These are phyloP conservation scores for Apostichopus parvimensis DNA, from an alignment of 35 echinoderm and acorn worm species.

Conservation along the genomic window DNA sequence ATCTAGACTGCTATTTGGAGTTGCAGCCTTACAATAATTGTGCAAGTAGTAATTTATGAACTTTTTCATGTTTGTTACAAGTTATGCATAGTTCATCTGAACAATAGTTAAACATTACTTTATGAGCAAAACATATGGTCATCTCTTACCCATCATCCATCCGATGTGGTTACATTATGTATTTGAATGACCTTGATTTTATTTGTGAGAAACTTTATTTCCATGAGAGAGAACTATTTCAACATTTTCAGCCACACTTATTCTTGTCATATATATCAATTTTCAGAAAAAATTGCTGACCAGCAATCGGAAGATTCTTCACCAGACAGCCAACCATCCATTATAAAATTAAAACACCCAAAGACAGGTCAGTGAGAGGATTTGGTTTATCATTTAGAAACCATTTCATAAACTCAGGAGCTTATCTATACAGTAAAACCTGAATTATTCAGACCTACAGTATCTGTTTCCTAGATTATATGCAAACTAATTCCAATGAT, in stretches of 20 bases:
- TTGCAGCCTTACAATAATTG: too few relatives aligned
- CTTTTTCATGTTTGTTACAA: too few relatives aligned
- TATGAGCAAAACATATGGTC: not conserved
- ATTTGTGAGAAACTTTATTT: too few relatives aligned
- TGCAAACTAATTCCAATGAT: too few relatives aligned
- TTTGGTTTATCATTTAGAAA: not conserved
- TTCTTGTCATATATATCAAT: not conserved
- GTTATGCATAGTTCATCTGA: too few relatives aligned
- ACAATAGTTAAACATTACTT: not conserved
- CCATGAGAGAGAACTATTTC: too few relatives aligned
- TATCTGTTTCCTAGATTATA: too few relatives aligned
- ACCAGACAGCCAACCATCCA: slow-evolving; percentile 1
- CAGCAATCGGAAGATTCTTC: not conserved
- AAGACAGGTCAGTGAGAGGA: slow-evolving; percentile 6
- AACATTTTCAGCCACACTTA: not conserved
- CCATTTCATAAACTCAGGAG: too few relatives aligned
- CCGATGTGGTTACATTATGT: not conserved
- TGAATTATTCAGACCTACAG: too few relatives aligned
- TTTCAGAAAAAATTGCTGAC: not conserved
- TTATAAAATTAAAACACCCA: slow-evolving; percentile 17
- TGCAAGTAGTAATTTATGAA: too few relatives aligned
- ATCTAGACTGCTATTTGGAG: too few relatives aligned
- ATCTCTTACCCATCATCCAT: not conserved
- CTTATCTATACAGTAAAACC: too few relatives aligned
- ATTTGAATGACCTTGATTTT: not conserved